phyloP scores from a whole-genome alignment of 1,140 invertebrate species.

The Drosophila takahashii region DNA sequence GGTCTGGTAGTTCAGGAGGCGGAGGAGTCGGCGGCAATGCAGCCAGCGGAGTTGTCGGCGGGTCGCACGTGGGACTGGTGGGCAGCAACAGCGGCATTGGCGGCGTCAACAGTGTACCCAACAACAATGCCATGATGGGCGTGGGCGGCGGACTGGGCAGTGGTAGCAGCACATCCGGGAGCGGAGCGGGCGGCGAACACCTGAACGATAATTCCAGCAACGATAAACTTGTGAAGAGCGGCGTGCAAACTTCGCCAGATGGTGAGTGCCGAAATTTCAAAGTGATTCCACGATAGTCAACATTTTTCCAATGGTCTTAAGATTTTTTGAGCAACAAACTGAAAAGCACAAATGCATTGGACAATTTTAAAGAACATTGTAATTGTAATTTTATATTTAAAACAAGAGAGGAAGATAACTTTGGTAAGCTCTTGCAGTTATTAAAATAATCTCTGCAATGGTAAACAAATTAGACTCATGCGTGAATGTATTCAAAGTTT shows the following conservation, averaged over 20 bases:
- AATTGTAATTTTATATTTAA: too few species aligned
- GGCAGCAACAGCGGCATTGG: conserved; percentile 60
- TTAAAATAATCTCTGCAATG: too few species aligned
- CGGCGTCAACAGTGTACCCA: conserved; percentile 80
- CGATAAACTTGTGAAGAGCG: conserved; percentile 88
- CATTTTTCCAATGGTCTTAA: not conserved
- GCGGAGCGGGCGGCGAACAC: conserved; percentile 65
- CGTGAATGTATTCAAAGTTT: too few species aligned
- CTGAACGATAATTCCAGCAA: conserved; percentile 84
- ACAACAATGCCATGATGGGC: conserved; percentile 74
- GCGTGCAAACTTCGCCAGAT: conserved; percentile 97
- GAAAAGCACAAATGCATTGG: too few species aligned
- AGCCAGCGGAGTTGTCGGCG: conserved; percentile 81
- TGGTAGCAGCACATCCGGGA: conserved; percentile 44
- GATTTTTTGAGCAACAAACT: too few species aligned
- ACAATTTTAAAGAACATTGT: too few species aligned
- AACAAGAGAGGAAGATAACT: too few species aligned
- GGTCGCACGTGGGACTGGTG: conserved; percentile 72
- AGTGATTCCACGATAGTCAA: not conserved
- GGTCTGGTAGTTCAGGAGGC: conserved; percentile 25
- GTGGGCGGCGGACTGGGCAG: conserved; percentile 72
- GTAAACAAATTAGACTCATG: too few species aligned
- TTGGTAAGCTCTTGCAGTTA: too few species aligned
- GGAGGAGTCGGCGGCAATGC: conserved; percentile 62
- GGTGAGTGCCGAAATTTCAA: conserved; percentile 86